Conservation (phyloP, 2,797 vertebrate genomes). For the Sebastes ruberrimus region DNA sequence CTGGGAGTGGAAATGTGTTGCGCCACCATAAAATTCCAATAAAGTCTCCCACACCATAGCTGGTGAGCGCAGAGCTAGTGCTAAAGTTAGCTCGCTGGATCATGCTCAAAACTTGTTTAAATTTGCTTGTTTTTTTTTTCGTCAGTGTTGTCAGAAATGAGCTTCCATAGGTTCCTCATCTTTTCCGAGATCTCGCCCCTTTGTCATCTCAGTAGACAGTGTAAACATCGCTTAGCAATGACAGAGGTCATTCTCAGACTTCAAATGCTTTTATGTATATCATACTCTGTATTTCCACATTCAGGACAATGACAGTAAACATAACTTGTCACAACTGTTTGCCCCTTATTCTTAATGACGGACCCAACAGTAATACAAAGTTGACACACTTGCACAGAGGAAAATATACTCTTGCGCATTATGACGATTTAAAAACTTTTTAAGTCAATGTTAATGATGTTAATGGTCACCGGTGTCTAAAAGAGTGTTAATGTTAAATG, state of each 20-base stretch:
- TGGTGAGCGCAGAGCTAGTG: background rate
- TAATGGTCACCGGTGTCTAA: conserved; percentile 23
- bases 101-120: background rate
- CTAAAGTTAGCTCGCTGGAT: background rate
- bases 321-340: conserved; percentile 21
- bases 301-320: conserved; percentile 48
- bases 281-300: conserved; percentile 47
- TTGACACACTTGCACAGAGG: conserved; percentile 42
- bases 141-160: conserved; percentile 34
- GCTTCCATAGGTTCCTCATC: conserved; percentile 39
- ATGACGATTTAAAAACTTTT: conserved; percentile 31
- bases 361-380: conserved; percentile 30
- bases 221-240: conserved; percentile 55
- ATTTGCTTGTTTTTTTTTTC: background rate
- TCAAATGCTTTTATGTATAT: conserved; percentile 29
- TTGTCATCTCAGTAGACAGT: conserved; percentile 20
- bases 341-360: conserved; percentile 5
- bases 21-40: background rate
- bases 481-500: conserved; percentile 15
- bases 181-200: background rate
- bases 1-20: background rate
- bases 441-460: conserved; percentile 37
- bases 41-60: background rate
- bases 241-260: conserved; percentile 31
- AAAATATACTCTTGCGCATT: conserved; percentile 33